Evolutionary conservation across 2,888 invertebrate species (phyloP), one percentile per base, ranked within the genome.

Genomic region (Campopleginae sp.): DNA sequence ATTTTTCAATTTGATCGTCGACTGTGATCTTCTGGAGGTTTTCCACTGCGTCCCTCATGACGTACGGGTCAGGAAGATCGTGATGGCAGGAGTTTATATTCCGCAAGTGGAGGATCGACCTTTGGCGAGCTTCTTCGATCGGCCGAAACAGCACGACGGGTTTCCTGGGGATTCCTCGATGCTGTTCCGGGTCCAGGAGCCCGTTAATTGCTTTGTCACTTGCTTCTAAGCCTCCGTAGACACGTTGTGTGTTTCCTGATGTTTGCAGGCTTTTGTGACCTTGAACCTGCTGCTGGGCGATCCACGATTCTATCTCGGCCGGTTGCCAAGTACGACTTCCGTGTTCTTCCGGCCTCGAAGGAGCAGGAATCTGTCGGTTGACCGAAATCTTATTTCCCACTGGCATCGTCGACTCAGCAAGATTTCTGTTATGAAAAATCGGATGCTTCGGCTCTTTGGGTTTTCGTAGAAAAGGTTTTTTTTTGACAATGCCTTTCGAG

Each of bases 91-190:
- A 33, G 10, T 70, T 38, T 17, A 3, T 0, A 19, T 44, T 44
- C 2, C 12, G n/a, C 23, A 42, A 27, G 1, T 68, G 54, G 5
- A 23, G 23, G 23, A n/a, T n/a, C 10, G n/a, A 23, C 42, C n/a
- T 48, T 70, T 71, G 48, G 19, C 58, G 66, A 17, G 12, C 38
- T 27, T 66, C 71, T 23, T 33, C 76, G n/a, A 85, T 85, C 7
- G 85, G 82, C 19, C 82, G 44, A 38, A 82, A 85, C 63, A 85
- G 66, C 19, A 80, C 71, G 4, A 85, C 80, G 0, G 82, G 77
- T 63, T 77, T 85, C 27, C 72, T 68, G 19, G 68, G 1, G 48
- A 38, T 54, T 27, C 2, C 58, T 31, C 38, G 44, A 33, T 51
- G 61, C 31, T 54, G 19, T 27, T 77, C 48, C 23, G 12, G 7